Percentiles rank a stretch among this genome's conserved stretches.
Conservation (phyloP, 1,140 invertebrate genomes). For the Atta colombica region DNA sequence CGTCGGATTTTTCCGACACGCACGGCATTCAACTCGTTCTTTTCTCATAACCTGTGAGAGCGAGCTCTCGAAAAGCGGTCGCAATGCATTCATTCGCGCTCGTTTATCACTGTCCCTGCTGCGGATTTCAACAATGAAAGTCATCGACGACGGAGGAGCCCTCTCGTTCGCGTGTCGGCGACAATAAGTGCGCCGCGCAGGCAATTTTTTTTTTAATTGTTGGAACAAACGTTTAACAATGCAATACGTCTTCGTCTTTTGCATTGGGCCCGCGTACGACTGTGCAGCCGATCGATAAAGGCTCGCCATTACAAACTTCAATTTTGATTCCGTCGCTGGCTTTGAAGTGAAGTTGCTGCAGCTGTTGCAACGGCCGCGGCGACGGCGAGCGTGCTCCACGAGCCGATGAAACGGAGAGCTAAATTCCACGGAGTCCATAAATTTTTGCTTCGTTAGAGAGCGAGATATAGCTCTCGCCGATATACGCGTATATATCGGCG, state of each 20-base stretch:
- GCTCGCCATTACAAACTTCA: neutral
- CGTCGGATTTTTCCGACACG: conserved; percentile 37
- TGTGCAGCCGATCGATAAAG: conserved; percentile 56
- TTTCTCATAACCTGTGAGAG: conserved; percentile 20
- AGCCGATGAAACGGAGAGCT: conserved; percentile 39
- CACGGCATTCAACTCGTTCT: conserved; percentile 38
- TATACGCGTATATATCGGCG: neutral
- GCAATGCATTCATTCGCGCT: conserved; percentile 48
- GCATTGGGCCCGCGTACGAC: neutral
- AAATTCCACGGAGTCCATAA: conserved; percentile 56
- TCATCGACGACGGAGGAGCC: neutral
- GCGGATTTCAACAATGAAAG: conserved; percentile 45
- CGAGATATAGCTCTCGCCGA: neutral
- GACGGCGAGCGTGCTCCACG: neutral
- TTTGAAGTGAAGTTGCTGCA: conserved; percentile 45
- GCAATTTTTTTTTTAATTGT: conserved; percentile 49
- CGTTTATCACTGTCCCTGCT: conserved; percentile 52
- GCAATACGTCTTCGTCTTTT: conserved; percentile 50
- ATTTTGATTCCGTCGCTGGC: conserved; percentile 46
- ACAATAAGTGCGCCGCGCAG: conserved; percentile 39
- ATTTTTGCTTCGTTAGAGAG: conserved; percentile 60
- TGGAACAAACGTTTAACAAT: conserved; percentile 60
- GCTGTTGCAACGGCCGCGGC: neutral
- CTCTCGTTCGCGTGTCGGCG: conserved; percentile 8
- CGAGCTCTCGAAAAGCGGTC: conserved; percentile 32